These are phyloP conservation scores for Tillus elongatus DNA, from an alignment of 2,888 invertebrate genomes.

Conservation along the genomic window DNA sequence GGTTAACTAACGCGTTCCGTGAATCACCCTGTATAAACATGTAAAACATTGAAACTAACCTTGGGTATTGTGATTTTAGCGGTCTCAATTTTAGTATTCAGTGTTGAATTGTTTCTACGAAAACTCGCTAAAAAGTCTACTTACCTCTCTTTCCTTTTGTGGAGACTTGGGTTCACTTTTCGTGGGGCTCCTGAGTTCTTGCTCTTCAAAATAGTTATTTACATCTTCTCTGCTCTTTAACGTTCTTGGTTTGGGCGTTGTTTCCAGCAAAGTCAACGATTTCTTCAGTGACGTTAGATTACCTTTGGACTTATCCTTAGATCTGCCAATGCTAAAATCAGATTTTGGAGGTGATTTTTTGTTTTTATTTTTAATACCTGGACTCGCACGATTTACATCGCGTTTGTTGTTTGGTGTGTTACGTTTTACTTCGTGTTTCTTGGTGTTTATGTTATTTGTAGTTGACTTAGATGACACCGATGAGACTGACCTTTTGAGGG, in stretches of 20 bases:
- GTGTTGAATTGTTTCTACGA: background rate
- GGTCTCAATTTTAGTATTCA: no score
- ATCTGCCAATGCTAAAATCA: conserved; percentile 8
- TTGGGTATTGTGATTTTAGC: no score
- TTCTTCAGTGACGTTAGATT: conserved; percentile 47
- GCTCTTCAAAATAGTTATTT: conserved; percentile 34
- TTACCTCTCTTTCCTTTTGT: conserved; percentile 27
- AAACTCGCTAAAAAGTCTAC: conserved; percentile 26
- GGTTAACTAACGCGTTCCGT: no score
- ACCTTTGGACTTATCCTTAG: conserved; percentile 22
- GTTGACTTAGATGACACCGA: background rate
- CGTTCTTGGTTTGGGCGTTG: conserved; percentile 34
- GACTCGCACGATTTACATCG: conserved; percentile 6
- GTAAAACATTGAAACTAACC: no score
- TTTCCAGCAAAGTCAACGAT: conserved; percentile 49
- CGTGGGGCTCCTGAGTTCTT: conserved; percentile 35
- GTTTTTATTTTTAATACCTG: background rate
- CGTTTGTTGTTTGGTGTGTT: conserved; percentile 9
- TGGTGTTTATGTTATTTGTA: background rate
- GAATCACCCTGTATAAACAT: no score
- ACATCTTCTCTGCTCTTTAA: conserved; percentile 38
- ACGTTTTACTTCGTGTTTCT: conserved; percentile 1
- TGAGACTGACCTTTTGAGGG: conserved; percentile 19
- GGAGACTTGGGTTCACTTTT: conserved; percentile 27
- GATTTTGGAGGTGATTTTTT: conserved; percentile 1